Percentiles rank a stretch among this genome's conserved stretches.
Conservation (phyloP, 2,888 invertebrate genomes). For the Lithophane socia region DNA sequence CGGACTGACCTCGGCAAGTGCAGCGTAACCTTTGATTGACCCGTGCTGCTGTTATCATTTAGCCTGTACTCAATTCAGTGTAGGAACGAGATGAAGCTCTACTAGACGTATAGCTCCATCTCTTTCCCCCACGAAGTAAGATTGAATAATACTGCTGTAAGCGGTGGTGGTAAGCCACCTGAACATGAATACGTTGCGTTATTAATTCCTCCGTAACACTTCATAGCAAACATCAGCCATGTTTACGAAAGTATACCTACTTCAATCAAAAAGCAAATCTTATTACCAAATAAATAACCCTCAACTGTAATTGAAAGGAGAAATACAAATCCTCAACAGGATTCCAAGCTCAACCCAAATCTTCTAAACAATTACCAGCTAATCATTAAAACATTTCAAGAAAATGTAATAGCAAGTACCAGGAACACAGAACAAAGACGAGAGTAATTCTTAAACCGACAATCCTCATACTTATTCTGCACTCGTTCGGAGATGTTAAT, state of each 20-base stretch:
- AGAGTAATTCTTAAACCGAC: conserved; percentile 69
- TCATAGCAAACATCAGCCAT: too few relatives aligned
- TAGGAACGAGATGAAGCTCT: too few relatives aligned
- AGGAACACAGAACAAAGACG: conserved; percentile 64
- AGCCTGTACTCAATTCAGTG: too few relatives aligned
- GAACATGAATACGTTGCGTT: too few relatives aligned
- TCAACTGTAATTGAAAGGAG: conserved; percentile 21
- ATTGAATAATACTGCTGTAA: too few relatives aligned
- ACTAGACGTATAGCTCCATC: too few relatives aligned
- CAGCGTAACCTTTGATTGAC: too few relatives aligned
- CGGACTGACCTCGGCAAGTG: too few relatives aligned
- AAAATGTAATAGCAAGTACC: conserved; percentile 56
- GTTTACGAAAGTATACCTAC: neutral
- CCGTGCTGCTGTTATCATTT: too few relatives aligned
- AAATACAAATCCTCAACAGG: conserved; percentile 46
- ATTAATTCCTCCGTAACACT: too few relatives aligned
- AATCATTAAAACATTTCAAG: conserved; percentile 56
- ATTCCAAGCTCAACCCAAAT: conserved; percentile 28
- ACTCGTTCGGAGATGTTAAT: conserved; percentile 82
- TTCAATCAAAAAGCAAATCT: conserved; percentile 2
- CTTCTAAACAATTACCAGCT: conserved; percentile 49
- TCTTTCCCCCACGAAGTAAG: too few relatives aligned
- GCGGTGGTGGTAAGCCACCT: too few relatives aligned
- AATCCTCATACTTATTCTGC: conserved; percentile 80
- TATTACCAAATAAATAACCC: conserved; percentile 5